Evolutionary conservation across 2,797 vertebrate species (phyloP).

Genomic region (Yasuhikotakia modesta): DNA sequence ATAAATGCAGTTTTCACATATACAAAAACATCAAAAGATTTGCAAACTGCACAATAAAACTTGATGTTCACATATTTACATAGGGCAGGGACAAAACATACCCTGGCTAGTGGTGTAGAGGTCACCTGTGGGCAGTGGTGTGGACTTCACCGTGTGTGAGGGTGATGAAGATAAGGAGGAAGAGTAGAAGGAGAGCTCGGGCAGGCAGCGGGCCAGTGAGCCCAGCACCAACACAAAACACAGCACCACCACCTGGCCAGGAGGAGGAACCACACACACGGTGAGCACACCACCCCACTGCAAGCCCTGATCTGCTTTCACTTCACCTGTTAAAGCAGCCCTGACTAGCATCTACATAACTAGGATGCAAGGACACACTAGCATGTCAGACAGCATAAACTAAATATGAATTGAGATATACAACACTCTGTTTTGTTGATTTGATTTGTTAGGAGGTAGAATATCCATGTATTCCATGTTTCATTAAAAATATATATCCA

Average conservation of each 20-base stretch:
- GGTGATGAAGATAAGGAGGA: constrained; percentile 81
- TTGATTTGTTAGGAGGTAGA: background rate
- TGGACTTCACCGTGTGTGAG: constrained; percentile 84
- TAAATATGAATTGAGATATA: background rate
- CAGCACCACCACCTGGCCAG: constrained; percentile 88
- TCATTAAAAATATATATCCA: too few relatives aligned
- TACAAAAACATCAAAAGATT: background rate
- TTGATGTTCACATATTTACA: background rate
- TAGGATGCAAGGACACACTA: background rate
- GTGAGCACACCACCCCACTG: constrained; percentile 55
- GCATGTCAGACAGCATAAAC: constrained; percentile 1
- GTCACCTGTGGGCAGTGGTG: constrained; percentile 80
- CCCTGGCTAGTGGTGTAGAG: constrained; percentile 92
- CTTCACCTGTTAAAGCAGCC: constrained; percentile 1
- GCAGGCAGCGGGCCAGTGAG: constrained; percentile 90
- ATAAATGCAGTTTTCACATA: constrained; percentile 3
- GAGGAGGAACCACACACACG: constrained; percentile 60
- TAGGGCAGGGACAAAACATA: constrained; percentile 72
- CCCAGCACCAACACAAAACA: constrained; percentile 97
- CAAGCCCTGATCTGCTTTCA: constrained; percentile 35
- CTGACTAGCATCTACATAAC: constrained; percentile 14
- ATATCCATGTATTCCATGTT: background rate
- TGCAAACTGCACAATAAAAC: background rate
- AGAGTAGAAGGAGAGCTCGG: constrained; percentile 84
- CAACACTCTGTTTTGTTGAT: background rate